Conservation (phyloP, 2,113 vertebrate species). For the Vombatus ursinus region DNA sequence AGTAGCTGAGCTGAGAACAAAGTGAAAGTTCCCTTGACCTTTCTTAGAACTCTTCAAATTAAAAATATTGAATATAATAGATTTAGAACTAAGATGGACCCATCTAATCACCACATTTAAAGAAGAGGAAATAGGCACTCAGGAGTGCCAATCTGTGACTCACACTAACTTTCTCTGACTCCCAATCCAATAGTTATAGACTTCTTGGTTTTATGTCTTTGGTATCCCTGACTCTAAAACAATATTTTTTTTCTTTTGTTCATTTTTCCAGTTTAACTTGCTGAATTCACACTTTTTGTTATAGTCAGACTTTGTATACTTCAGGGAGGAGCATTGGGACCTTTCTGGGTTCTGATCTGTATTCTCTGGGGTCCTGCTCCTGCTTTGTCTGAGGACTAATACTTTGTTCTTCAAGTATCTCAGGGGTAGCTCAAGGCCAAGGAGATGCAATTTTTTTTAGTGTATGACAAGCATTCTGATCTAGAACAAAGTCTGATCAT, state of each 20-base stretch:
- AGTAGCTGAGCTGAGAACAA: not conserved
- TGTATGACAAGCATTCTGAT: not conserved
- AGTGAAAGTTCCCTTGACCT: not conserved
- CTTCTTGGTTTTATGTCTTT: not conserved
- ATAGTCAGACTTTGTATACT: not conserved
- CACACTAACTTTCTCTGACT: not conserved
- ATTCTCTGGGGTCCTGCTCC: not conserved
- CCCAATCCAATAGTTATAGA: not conserved
- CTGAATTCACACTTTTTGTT: not conserved
- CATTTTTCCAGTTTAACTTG: not conserved
- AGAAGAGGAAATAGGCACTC: not conserved
- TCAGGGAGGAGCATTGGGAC: not conserved
- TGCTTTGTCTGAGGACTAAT: not conserved
- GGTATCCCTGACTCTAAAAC: not conserved
- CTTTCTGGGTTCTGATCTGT: not conserved
- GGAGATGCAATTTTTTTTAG: not conserved
- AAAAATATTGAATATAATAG: not conserved
- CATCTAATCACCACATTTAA: not conserved
- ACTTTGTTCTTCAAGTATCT: not conserved
- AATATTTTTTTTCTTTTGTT: not conserved
- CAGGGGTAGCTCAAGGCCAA: not conserved
- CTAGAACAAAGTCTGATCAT: not conserved
- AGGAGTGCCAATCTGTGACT: not conserved
- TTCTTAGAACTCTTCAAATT: slow-evolving; percentile 35
- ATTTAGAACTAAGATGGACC: not conserved